These are phyloP conservation scores for Nemapogon koenigi DNA, from an alignment of 2,888 invertebrate species.

Conservation along the genomic window DNA sequence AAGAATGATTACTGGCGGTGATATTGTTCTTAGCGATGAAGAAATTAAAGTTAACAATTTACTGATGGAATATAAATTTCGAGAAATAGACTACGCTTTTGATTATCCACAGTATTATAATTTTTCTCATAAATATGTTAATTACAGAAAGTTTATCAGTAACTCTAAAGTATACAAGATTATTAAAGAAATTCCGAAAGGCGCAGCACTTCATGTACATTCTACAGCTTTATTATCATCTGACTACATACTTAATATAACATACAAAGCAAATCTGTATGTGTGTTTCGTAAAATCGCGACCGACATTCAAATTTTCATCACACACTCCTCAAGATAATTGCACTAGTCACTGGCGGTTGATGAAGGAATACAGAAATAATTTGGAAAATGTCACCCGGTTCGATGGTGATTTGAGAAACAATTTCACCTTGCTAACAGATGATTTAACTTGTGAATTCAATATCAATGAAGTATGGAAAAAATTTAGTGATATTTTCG, in stretches of 20 bases:
- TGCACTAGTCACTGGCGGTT: constrained; percentile 28
- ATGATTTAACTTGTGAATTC: constrained; percentile 28
- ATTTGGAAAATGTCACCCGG: constrained; percentile 24
- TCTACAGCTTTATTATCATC: constrained; percentile 57
- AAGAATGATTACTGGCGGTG: constrained; percentile 32
- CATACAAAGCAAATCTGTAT: constrained; percentile 54
- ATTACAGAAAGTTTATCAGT: constrained; percentile 49
- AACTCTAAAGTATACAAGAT: constrained; percentile 63
- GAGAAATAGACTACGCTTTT: constrained; percentile 39
- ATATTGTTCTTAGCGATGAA: constrained; percentile 28
- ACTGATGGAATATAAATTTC: constrained; percentile 41
- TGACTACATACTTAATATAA: constrained; percentile 56
- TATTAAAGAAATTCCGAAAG: constrained; percentile 68
- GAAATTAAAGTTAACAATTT: constrained; percentile 42
- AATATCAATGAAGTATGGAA: constrained; percentile 55
- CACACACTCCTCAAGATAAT: constrained; percentile 9
- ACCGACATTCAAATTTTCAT: constrained; percentile 15
- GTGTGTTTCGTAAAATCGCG: constrained; percentile 24
- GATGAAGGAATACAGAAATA: constrained; percentile 30
- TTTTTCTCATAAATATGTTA: constrained; percentile 63
- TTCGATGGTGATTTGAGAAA: constrained; percentile 43
- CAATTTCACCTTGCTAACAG: constrained; percentile 43
- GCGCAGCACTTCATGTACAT: constrained; percentile 66
- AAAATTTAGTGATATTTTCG: constrained; percentile 48
- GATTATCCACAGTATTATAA: constrained; percentile 44